Percentiles rank a stretch among this genome's conserved stretches.
Conservation (phyloP, 1,140 invertebrate genomes). For the Protaetia brevitarsis region DNA sequence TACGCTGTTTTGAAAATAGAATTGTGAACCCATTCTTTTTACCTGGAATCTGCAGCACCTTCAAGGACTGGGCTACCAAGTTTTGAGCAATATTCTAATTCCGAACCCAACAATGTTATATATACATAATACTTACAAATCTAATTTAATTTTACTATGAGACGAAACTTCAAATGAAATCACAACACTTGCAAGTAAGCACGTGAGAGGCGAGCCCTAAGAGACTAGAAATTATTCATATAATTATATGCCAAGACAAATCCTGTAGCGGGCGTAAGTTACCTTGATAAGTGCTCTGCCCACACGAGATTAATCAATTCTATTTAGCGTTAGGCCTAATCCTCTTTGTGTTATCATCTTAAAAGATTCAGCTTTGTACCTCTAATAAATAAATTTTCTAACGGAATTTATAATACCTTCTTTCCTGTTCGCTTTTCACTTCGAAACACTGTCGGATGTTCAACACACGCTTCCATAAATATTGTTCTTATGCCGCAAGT, state of each 20-base stretch:
- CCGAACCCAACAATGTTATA: too few species aligned
- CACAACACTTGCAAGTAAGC: not conserved
- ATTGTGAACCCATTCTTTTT: too few species aligned
- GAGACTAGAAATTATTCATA: slow-evolving; percentile 10
- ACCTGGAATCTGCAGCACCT: too few species aligned
- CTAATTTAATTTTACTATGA: not conserved
- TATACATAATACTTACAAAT: not conserved
- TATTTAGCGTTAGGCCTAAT: slow-evolving; percentile 1
- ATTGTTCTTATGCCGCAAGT: not conserved
- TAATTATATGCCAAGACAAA: slow-evolving; percentile 9
- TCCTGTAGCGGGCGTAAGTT: slow-evolving; percentile 14
- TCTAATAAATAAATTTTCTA: slow-evolving; percentile 18
- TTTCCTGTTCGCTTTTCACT: not conserved
- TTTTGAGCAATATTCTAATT: not conserved
- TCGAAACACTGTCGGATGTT: not conserved
- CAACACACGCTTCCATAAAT: not conserved
- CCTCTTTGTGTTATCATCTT: slow-evolving; percentile 18
- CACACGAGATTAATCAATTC: slow-evolving; percentile 15
- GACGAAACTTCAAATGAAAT: not conserved
- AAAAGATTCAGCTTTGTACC: slow-evolving; percentile 13
- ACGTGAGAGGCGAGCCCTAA: not conserved
- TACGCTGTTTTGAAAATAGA: too few species aligned
- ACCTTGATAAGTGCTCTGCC: slow-evolving; percentile 1
- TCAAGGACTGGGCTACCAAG: too few species aligned
- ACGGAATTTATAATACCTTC: slow-evolving; percentile 12